A percentile compares a stretch with the other conserved stretches of the same genome.
These are phyloP conservation scores for Gephyroberyx darwinii DNA, from an alignment of 2,797 vertebrate species.

Conservation along the genomic window DNA sequence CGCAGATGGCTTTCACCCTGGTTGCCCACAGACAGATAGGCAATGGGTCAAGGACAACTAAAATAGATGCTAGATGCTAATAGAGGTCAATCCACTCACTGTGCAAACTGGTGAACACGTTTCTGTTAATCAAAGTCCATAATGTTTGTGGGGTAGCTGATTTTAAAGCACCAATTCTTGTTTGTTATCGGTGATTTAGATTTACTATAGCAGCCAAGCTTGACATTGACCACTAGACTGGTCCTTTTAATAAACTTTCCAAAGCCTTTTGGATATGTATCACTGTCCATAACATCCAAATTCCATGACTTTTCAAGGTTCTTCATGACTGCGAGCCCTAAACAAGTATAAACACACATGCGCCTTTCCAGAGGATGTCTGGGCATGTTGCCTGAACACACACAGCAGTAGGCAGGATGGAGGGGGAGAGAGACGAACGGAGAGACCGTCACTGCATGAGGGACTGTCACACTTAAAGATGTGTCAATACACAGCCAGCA, in stretches of 20 bases:
- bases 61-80: neutral
- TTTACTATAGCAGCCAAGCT: too few species aligned
- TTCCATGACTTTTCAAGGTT: too few species aligned
- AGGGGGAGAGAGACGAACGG: conserved; percentile 11
- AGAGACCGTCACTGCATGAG: neutral
- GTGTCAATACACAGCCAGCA: conserved; percentile 3
- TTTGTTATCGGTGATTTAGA: too few species aligned
- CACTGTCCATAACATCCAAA: neutral
- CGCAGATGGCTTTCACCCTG: neutral
- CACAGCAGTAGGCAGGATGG: conserved; percentile 43
- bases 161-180: too few species aligned
- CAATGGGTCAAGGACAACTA: neutral
- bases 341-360: too few species aligned
- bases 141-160: too few species aligned
- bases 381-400: conserved; percentile 31
- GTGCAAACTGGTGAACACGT: too few species aligned
- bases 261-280: neutral
- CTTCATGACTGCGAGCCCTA: too few species aligned
- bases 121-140: too few species aligned
- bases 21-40: neutral
- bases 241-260: too few species aligned
- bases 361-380: conserved; percentile 14
- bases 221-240: too few species aligned
- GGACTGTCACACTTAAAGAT: conserved; percentile 14
- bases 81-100: too few species aligned